Conservation (phyloP, 2,797 vertebrate species). For the Liparis tanakae region DNA sequence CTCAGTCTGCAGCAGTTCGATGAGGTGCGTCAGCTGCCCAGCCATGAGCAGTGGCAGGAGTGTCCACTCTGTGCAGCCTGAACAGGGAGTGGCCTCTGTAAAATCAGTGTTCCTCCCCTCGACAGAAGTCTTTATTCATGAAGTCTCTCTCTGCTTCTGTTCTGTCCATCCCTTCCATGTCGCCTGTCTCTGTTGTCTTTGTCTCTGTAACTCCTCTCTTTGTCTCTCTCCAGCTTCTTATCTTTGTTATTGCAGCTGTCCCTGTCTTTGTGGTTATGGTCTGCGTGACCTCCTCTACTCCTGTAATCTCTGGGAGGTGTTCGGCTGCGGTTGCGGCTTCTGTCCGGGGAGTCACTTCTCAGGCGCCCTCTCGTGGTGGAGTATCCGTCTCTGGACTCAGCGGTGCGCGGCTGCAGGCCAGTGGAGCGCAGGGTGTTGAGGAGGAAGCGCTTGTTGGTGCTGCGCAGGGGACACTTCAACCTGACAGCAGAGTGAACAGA, state of each 20-base stretch:
- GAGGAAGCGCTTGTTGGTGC: slow-evolving; percentile 96
- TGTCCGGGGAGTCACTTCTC: slow-evolving; percentile 54
- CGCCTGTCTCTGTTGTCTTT: slow-evolving; percentile 51
- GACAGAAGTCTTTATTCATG: slow-evolving; percentile 38
- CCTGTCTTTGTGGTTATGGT: slow-evolving; percentile 52
- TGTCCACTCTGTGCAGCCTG: slow-evolving; percentile 23
- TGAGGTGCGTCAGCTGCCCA: slow-evolving; percentile 26
- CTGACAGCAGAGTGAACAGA: slow-evolving; percentile 72
- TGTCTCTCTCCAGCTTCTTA: slow-evolving; percentile 58
- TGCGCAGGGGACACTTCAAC: slow-evolving; percentile 95
- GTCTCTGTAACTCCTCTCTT: slow-evolving; percentile 52
- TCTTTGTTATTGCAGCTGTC: slow-evolving; percentile 46
- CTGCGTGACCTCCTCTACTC: slow-evolving; percentile 34
- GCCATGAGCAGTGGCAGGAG: slow-evolving; percentile 21
- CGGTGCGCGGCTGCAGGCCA: slow-evolving; percentile 52
- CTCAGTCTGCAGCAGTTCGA: slow-evolving; percentile 9
- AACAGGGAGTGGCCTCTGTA: slow-evolving; percentile 18
- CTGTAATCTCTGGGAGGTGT: slow-evolving; percentile 59
- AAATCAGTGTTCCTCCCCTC: slow-evolving; percentile 26
- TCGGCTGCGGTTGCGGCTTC: slow-evolving; percentile 61
- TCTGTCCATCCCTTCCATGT: slow-evolving; percentile 41
- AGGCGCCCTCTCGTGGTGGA: slow-evolving; percentile 48
- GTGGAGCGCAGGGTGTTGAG: slow-evolving; percentile 95
- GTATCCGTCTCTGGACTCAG: slow-evolving; percentile 23
- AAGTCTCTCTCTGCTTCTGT: slow-evolving; percentile 57